These are phyloP conservation scores for Phengaris alcon DNA, from an alignment of 2,888 invertebrate genomes.

Conservation along the genomic window DNA sequence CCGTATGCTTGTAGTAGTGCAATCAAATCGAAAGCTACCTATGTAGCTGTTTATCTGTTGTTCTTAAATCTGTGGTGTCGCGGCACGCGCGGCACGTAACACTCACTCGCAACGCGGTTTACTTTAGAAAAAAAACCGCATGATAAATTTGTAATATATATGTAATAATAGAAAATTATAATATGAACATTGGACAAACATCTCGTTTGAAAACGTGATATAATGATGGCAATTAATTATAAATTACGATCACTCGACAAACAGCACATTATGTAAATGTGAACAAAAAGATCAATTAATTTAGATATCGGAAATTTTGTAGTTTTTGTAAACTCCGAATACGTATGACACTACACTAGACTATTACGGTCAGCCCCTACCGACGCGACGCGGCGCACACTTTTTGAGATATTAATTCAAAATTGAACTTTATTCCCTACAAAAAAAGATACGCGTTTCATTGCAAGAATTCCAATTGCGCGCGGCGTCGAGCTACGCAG, in stretches of 20 bases:
- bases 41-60: too few species aligned
- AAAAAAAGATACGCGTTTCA: too few species aligned
- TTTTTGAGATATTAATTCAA: too few species aligned
- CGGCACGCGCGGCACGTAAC: too few species aligned
- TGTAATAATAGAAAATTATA: not conserved
- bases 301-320: not conserved
- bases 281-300: not conserved
- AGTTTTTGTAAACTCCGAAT: not conserved
- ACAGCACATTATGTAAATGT: not conserved
- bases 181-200: not conserved
- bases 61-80: too few species aligned
- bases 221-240: not conserved
- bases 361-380: too few species aligned
- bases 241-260: not conserved
- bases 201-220: not conserved
- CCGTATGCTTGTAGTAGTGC: not conserved
- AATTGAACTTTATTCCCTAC: too few species aligned
- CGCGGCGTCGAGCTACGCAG: too few species aligned
- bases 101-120: too few species aligned
- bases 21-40: too few species aligned
- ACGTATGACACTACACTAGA: not conserved
- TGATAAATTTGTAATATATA: not conserved
- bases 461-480: too few species aligned
- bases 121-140: not conserved
- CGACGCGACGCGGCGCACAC: too few species aligned